Conservation (phyloP, 2,888 invertebrate genomes). For the Encarsia formosa region DNA sequence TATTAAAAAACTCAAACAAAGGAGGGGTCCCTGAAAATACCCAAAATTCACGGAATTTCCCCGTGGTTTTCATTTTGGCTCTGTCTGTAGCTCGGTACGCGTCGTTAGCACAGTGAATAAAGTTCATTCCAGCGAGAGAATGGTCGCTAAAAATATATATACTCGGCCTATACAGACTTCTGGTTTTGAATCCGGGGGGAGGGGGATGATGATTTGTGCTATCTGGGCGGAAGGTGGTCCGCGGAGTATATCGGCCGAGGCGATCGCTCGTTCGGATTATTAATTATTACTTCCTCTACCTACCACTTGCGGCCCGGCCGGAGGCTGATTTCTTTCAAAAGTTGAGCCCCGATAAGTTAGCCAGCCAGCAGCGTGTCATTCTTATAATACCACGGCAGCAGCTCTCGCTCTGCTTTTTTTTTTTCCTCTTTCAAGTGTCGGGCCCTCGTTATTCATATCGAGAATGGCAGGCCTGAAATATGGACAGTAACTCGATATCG, state of each 20-base stretch:
- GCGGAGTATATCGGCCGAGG: constrained; percentile 19
- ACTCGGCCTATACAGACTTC: too few species aligned
- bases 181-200: constrained; percentile 26
- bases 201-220: constrained; percentile 28
- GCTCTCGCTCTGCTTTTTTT: background rate
- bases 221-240: constrained; percentile 16
- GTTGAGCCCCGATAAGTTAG: constrained; percentile 22
- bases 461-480: constrained; percentile 11
- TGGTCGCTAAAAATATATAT: constrained; percentile 24
- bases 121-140: constrained; percentile 11
- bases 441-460: constrained; percentile 20
- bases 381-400: too few species aligned
- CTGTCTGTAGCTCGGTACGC: constrained; percentile 15
- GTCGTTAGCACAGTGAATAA: constrained; percentile 25
- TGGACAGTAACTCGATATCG: constrained; percentile 18
- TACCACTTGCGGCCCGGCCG: background rate
- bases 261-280: constrained; percentile 21
- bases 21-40: constrained; percentile 6
- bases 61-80: constrained; percentile 18
- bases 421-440: background rate
- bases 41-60: constrained; percentile 16
- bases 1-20: too few species aligned
- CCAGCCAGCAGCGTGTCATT: constrained; percentile 18
- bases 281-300: constrained; percentile 24
- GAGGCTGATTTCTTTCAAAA: constrained; percentile 25